Base-by-base conservation (phyloP, 2,888 invertebrate genomes). In the Danaus chrysippus region DNA sequence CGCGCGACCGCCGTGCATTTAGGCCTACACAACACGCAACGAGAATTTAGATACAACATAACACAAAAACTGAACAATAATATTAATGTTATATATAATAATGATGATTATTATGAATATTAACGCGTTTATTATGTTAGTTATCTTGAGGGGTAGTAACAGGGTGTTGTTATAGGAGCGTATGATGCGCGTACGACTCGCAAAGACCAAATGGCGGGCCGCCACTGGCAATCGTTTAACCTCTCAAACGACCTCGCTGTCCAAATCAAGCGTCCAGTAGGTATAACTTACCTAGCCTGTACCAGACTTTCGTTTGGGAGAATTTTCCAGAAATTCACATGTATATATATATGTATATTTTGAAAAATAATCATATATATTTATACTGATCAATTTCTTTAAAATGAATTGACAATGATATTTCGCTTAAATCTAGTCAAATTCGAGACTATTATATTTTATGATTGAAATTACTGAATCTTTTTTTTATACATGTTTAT, bases 11-110 rank as follows among this genome's bases (percentile, higher is more conserved):
- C 79, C 81, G 82, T 63, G 58, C 19, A 73, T 84, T 86, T 89
- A 87, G 89, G 89, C 89, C 88, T 89, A 89, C 54, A 62, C 61
- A 66, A 66, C 74, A 73, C 74, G 71, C 73, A n/a, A 70, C 74
- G 68, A 34, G 23, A 34, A 34, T 34, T 34, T 66, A 68, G 58
- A 46, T 46, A 41, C 60, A 41, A 63, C 55, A 49, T 42, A 58
- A 49, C 49, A 49, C 49, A 17, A 49, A 49, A 49, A 49, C 15
- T 17, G 11, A 11, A 15, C 3, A 49, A 13, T 46, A 46, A 8
- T 49, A 5, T 34, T 6, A 34, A 34, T 6, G 0, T 5, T 6
- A 6, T 34, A 5, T 34, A 34, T 6, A 3, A 5, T 34, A 34
- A 34, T 34, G 6, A 34, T 6, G 23, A 5, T 6, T 34, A 34